Base-by-base conservation (phyloP, 2,113 vertebrate species). In the Lampris megalopsis region DNA sequence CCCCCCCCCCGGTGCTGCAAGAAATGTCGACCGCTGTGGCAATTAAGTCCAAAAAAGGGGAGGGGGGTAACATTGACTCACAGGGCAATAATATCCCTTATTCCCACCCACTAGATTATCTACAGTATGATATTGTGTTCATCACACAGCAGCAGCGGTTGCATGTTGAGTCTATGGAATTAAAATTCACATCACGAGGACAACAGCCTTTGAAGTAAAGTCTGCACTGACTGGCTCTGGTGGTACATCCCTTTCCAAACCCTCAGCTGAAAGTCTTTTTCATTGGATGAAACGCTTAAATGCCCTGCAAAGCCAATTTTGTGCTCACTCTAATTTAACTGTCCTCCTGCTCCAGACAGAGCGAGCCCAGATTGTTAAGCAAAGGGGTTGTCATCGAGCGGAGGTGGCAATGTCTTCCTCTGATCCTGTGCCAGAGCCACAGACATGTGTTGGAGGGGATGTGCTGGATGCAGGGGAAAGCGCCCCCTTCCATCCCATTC, bases 401-500 rank as follows among this genome's bases (percentile, higher is more conserved):
- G 84, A 77, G 81, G 89, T 63, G 72, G 58, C 82, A 1, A 63
- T 75, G 77, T 77, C 70, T 59, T n/a, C 9, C 82, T 93, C 89
- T 93, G 89, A 92, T 92, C 87, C 13, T 57, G 65, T 61, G 90
- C 89, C 90, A 91, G 79, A 63, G 71, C 67, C 85, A 75, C 80
- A 87, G 87, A 91, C 89, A 82, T 89, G 85, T 87, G 86, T 84
- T 80, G 88, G 83, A 81, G 85, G 89, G 88, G 89, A 75, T 59
- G 63, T 50, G 37, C 73, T 83, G 75, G 73, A 79, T 82, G 65
- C 78, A 65, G 69, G 68, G 74, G 75, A 72, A 68, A 71, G 76
- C 70, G 79, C 85, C 80, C 58, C 66, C 52, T 56, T 58, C 63
- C 71, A 86, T 71, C 53, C 68, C 59, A 59, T 75, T 89, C 85